A percentile compares a stretch with the other conserved stretches of the same genome.
Evolutionary conservation across 2,113 vertebrate genomes (phyloP).

Genomic region (Phalacrocorax carbo): DNA sequence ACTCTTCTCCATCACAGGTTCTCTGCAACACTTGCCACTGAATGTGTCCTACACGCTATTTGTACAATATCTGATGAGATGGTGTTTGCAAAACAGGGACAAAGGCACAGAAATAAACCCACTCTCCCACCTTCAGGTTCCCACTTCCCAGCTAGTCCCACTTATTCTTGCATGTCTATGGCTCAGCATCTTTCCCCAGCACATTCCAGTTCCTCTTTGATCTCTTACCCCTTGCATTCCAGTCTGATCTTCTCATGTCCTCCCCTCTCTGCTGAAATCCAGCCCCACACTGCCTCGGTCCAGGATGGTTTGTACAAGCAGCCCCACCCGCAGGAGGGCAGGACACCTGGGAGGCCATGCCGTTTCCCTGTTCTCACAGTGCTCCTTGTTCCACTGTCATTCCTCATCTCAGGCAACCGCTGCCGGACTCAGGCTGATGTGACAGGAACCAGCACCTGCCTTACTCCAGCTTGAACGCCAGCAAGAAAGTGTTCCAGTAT

Average conservation of each 20-base stretch:
- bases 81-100: slow-evolving; percentile 1
- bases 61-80: neutral
- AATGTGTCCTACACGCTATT: neutral
- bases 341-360: neutral
- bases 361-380: neutral
- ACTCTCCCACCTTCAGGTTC: neutral
- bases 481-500: neutral
- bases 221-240: neutral
- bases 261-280: neutral
- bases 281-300: neutral
- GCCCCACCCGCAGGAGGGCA: neutral
- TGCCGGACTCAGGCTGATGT: neutral
- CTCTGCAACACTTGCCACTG: neutral
- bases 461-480: neutral
- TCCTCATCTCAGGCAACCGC: neutral
- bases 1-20: neutral
- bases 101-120: neutral
- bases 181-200: neutral
- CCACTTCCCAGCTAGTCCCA: neutral
- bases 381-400: neutral
- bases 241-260: neutral
- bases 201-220: neutral
- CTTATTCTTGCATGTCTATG: neutral
- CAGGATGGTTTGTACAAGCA: accelerated
- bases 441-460: neutral